phyloP scores from a whole-genome alignment of 2,113 vertebrate species.

The Cyphomyrus discorhynchus region DNA sequence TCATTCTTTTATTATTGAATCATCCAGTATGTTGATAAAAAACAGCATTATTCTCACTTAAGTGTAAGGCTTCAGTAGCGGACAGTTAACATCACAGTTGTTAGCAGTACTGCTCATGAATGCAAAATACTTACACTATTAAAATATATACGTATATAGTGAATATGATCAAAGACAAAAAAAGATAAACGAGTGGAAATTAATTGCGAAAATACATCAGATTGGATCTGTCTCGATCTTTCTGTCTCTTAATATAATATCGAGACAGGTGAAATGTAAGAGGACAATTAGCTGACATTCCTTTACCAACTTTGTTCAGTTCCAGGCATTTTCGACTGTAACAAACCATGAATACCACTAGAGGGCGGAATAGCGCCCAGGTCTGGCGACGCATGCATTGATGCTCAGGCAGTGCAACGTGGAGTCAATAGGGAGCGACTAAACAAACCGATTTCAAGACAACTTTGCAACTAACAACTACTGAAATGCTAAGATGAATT shows the following conservation, averaged over 20 bases:
- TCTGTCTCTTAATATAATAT: too few relatives aligned
- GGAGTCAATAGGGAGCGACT: neutral
- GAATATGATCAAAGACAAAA: too few relatives aligned
- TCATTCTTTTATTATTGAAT: neutral
- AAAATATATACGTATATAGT: too few relatives aligned
- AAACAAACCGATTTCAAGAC: neutral
- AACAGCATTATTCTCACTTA: neutral
- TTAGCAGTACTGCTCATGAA: neutral
- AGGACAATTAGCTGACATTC: neutral
- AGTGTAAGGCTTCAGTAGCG: neutral
- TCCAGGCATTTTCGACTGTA: neutral
- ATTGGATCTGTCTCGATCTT: neutral
- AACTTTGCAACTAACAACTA: neutral
- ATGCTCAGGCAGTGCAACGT: neutral
- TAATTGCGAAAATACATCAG: neutral
- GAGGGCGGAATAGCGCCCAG: neutral
- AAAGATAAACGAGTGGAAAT: neutral
- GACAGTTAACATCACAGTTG: neutral
- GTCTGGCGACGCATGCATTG: neutral
- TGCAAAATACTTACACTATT: neutral
- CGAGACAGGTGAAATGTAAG: too few relatives aligned
- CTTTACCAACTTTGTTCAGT: neutral
- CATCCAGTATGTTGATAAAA: neutral
- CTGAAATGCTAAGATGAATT: neutral
- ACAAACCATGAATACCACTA: neutral